Conservation (phyloP, 2,113 vertebrate genomes). For the Percina caprodes region DNA sequence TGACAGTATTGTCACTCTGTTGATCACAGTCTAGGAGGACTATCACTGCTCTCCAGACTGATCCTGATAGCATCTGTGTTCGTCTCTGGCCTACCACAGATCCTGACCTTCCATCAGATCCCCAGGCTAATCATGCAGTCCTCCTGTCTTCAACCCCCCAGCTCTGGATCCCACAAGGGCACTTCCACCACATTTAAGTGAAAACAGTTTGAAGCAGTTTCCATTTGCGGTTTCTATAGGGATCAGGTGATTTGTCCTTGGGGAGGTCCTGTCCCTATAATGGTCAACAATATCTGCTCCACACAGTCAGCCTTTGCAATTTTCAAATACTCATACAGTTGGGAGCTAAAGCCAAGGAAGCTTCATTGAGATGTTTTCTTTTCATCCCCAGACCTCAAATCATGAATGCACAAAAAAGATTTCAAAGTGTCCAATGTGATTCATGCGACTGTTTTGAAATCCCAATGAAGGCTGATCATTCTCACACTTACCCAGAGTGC, state of each 20-base stretch:
- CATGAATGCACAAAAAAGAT: slow-evolving; percentile 4
- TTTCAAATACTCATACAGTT: slow-evolving; percentile 41
- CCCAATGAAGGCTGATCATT: slow-evolving; percentile 29
- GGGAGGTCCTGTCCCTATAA: slow-evolving; percentile 44
- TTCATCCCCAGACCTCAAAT: slow-evolving; percentile 14
- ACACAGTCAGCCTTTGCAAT: slow-evolving; percentile 36
- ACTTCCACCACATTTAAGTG: slow-evolving; percentile 45
- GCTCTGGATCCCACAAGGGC: slow-evolving; percentile 44
- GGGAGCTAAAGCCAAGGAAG: slow-evolving; percentile 24
- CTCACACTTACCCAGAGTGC: slow-evolving; percentile 27
- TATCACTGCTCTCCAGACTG: slow-evolving; percentile 72
- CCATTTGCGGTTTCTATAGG: slow-evolving; percentile 41
- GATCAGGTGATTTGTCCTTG: slow-evolving; percentile 43
- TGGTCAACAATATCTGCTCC: slow-evolving; percentile 53
- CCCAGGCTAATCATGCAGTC: slow-evolving; percentile 61
- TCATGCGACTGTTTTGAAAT: slow-evolving; percentile 45
- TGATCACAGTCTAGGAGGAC: slow-evolving; percentile 49
- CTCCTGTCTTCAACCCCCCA: slow-evolving; percentile 48
- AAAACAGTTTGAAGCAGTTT: slow-evolving; percentile 65
- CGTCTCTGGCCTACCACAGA: slow-evolving; percentile 58
- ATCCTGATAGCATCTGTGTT: slow-evolving; percentile 75
- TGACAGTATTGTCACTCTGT: slow-evolving; percentile 59
- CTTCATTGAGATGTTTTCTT: slow-evolving; percentile 29
- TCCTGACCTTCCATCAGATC: slow-evolving; percentile 73
- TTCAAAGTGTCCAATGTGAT: slow-evolving; percentile 38